A percentile compares a stretch with the other conserved stretches of the same genome.
Evolutionary conservation across 92 coral and sea anemone genomes (phyloP).

Genomic region (Paragorgia papillata): DNA sequence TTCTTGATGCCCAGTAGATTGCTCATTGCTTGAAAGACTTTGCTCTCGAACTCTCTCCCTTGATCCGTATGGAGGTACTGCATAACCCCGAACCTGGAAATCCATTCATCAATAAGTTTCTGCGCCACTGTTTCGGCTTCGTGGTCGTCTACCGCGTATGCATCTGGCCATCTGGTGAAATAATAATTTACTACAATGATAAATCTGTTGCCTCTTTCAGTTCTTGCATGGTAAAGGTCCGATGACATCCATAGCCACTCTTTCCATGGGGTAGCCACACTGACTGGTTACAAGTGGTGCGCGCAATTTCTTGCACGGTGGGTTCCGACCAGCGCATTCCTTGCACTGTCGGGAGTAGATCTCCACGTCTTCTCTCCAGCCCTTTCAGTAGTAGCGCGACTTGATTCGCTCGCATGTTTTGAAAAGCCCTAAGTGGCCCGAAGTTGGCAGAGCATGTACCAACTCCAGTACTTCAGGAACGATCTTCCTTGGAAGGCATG

Average conservation of each 20-base stretch:
- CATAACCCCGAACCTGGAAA: conserved; percentile 29
- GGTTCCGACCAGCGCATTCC: conserved; percentile 29
- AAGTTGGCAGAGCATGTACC: conserved; percentile 28
- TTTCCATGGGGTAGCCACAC: conserved; percentile 51
- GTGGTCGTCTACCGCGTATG: conserved; percentile 13
- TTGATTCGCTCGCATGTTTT: conserved; percentile 42
- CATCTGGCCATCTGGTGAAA: conserved; percentile 10
- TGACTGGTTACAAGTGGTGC: conserved; percentile 33
- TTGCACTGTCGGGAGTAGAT: conserved; percentile 43
- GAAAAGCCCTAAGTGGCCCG: conserved; percentile 34
- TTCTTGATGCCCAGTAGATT: neutral
- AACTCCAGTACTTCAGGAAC: conserved; percentile 5
- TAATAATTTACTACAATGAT: conserved; percentile 1
- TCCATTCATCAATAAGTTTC: conserved; percentile 40
- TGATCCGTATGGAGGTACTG: conserved; percentile 13
- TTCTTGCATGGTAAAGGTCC: conserved; percentile 55
- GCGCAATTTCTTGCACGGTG: conserved; percentile 23
- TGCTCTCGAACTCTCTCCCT: conserved; percentile 13
- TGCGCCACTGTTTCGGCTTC: conserved; percentile 34
- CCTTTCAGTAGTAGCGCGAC: conserved; percentile 45
- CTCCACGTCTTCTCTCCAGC: conserved; percentile 42
- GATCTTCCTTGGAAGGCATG: conserved; percentile 31
- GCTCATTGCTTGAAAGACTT: conserved; percentile 3
- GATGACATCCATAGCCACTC: conserved; percentile 44
- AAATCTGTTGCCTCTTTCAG: neutral